Conservation (phyloP, 1,140 invertebrate species). For the Drosophila lini region DNA sequence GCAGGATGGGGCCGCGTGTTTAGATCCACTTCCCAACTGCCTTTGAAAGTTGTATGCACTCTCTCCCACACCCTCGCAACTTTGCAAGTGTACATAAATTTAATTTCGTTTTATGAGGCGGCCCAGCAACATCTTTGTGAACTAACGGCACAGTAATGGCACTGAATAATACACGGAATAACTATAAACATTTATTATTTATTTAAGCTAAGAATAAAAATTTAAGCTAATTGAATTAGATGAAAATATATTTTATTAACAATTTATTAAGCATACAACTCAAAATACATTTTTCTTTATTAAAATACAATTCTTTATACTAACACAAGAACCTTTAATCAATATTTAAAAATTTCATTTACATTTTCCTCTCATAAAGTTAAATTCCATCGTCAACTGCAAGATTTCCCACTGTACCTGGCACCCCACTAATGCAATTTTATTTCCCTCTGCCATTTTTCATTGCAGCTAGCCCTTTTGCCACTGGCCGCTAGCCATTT, state of each 20-base stretch:
- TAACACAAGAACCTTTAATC: too few relatives aligned
- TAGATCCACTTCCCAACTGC: constrained; percentile 70
- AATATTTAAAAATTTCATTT: not conserved
- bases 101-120: constrained; percentile 79
- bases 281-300: not conserved
- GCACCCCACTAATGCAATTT: constrained; percentile 68
- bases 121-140: constrained; percentile 65
- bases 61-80: constrained; percentile 41
- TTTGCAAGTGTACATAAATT: constrained; percentile 81
- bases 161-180: not conserved
- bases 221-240: not conserved
- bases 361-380: not conserved
- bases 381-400: not conserved
- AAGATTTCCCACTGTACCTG: constrained; percentile 13
- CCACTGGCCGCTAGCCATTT: constrained; percentile 35
- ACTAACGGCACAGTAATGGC: constrained; percentile 33
- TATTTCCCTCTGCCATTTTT: constrained; percentile 73
- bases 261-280: not conserved
- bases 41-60: constrained; percentile 71
- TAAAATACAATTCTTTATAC: not conserved
- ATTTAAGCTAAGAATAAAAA: not conserved
- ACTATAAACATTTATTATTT: not conserved
- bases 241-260: not conserved
- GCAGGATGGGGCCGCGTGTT: constrained; percentile 60
- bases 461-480: constrained; percentile 53